Percentiles rank a stretch among this genome's conserved stretches.
Conservation (phyloP, 2,797 vertebrate genomes). For the Myiotriccus ornatus region DNA sequence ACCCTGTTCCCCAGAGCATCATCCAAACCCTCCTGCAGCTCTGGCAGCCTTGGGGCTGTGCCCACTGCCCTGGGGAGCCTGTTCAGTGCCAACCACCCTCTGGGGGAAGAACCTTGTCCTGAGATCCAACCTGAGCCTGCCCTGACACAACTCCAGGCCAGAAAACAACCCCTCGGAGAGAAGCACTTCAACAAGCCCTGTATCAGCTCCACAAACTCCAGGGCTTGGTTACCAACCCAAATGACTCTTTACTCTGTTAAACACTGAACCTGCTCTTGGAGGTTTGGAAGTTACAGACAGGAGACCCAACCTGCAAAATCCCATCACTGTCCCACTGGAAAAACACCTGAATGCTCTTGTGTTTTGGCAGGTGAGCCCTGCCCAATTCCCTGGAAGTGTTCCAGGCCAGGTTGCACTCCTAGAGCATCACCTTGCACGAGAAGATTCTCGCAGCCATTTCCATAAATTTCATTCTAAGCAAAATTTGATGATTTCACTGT, state of each 20-base stretch:
- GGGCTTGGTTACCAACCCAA: too few species aligned
- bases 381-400: too few species aligned
- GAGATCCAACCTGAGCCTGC: background rate
- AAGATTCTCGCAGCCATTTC: background rate
- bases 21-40: background rate
- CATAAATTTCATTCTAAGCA: background rate
- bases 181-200: background rate
- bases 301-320: too few species aligned
- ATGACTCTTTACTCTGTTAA: too few species aligned
- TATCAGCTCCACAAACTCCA: too few species aligned
- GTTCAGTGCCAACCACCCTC: background rate
- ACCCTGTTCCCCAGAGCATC: too few species aligned
- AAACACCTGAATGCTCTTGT: too few species aligned
- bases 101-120: background rate
- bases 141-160: background rate
- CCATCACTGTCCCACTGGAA: too few species aligned
- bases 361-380: too few species aligned
- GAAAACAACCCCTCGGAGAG: background rate
- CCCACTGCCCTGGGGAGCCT: background rate
- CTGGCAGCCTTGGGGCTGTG: background rate
- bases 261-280: too few species aligned
- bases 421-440: background rate
- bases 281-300: too few species aligned
- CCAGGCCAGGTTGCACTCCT: background rate
- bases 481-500: slow-evolving; percentile 24